Evolutionary conservation across 2,888 invertebrate species (phyloP).

Genomic region (Conchocele bisecta): DNA sequence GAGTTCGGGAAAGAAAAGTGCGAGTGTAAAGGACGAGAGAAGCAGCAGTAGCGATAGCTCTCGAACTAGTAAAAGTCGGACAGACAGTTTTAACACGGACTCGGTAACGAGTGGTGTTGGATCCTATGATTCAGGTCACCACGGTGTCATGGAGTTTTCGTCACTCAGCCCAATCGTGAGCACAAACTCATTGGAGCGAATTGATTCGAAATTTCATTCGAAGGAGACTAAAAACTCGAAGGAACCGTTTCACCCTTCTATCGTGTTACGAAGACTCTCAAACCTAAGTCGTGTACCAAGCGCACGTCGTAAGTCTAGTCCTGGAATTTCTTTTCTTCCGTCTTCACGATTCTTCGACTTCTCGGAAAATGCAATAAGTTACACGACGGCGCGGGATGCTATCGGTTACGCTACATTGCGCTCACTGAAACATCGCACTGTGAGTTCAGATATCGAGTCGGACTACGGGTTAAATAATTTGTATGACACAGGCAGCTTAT

Average conservation of each 20-base stretch:
- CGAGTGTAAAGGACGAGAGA: slow-evolving; percentile 54
- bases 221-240: slow-evolving; percentile 63
- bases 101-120: slow-evolving; percentile 91
- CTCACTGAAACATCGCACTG: slow-evolving; percentile 77
- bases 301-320: slow-evolving; percentile 63
- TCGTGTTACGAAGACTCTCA: slow-evolving; percentile 73
- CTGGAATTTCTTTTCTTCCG: slow-evolving; percentile 49
- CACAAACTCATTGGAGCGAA: slow-evolving; percentile 85
- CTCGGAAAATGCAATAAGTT: slow-evolving; percentile 66
- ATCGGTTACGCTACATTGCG: slow-evolving; percentile 82
- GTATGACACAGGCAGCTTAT: slow-evolving; percentile 57
- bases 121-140: slow-evolving; percentile 88
- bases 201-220: slow-evolving; percentile 39
- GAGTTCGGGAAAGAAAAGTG: slow-evolving; percentile 23
- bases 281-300: slow-evolving; percentile 80
- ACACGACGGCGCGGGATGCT: slow-evolving; percentile 80
- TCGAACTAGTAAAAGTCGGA: slow-evolving; percentile 83
- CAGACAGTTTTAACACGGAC: slow-evolving; percentile 87
- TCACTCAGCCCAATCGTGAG: slow-evolving; percentile 94
- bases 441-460: slow-evolving; percentile 74
- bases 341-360: slow-evolving; percentile 59
- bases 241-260: slow-evolving; percentile 81
- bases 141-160: slow-evolving; percentile 53
- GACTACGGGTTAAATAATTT: slow-evolving; percentile 63
- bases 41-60: slow-evolving; percentile 78